Percentiles rank a stretch among this genome's conserved stretches.
These are phyloP conservation scores for Nasonia longicornis DNA, from an alignment of 1,140 invertebrate genomes.

Conservation along the genomic window DNA sequence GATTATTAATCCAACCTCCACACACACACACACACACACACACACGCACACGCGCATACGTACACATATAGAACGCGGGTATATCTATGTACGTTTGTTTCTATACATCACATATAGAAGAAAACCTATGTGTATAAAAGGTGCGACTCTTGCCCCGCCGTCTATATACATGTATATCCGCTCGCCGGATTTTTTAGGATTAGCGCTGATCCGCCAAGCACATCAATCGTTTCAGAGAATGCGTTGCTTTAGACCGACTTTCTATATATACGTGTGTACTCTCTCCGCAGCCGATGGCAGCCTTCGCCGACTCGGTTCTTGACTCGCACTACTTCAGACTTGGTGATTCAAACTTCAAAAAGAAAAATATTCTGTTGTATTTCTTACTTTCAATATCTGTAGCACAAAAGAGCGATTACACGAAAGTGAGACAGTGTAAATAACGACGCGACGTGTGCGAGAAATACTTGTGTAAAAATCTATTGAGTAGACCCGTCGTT, in stretches of 20 bases:
- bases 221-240: slow-evolving; percentile 38
- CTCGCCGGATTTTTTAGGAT: neutral
- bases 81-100: too few relatives aligned
- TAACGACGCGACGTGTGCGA: neutral
- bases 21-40: too few relatives aligned
- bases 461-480: neutral
- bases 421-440: neutral
- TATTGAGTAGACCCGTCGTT: neutral
- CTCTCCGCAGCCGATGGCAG: neutral
- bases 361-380: neutral
- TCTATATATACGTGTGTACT: neutral
- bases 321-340: slow-evolving; percentile 15
- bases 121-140: neutral
- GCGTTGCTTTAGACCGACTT: slow-evolving; percentile 27
- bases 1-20: neutral
- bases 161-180: slow-evolving; percentile 13
- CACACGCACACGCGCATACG: too few relatives aligned
- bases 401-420: neutral
- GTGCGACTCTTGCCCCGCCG: neutral
- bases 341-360: slow-evolving; percentile 3
- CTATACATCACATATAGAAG: too few relatives aligned
- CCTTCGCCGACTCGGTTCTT: slow-evolving; percentile 13
- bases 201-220: slow-evolving; percentile 24
- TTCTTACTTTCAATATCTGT: neutral
- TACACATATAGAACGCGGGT: too few relatives aligned